Evolutionary conservation across 2,888 invertebrate genomes (phyloP).

Genomic region (Hypomecis atomaria): DNA sequence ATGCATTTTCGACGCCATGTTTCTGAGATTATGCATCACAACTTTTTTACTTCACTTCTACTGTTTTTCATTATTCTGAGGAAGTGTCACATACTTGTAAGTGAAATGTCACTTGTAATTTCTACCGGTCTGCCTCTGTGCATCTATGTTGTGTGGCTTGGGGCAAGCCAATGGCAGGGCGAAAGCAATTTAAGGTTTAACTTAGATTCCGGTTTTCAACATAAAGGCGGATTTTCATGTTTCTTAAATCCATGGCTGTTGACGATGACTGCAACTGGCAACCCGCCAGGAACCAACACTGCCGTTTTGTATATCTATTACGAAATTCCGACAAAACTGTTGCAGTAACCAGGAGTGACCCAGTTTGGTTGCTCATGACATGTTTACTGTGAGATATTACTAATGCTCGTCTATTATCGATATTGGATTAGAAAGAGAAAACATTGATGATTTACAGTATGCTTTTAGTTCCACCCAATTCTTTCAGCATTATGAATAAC

Average conservation of each 20-base stretch:
- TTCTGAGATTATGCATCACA: too few species aligned
- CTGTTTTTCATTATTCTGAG: too few species aligned
- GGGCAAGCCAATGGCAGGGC: too few species aligned
- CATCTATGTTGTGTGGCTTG: too few species aligned
- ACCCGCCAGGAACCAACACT: constrained; percentile 60
- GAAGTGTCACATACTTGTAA: too few species aligned
- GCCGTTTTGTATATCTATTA: constrained; percentile 73
- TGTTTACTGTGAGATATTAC: constrained; percentile 45
- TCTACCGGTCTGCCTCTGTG: too few species aligned
- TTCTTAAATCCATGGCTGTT: not conserved
- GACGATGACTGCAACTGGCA: constrained; percentile 66
- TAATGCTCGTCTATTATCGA: constrained; percentile 40
- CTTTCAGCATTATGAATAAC: not conserved
- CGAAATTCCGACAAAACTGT: constrained; percentile 81
- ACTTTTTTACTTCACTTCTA: too few species aligned
- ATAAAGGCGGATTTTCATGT: too few species aligned
- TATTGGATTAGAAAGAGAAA: constrained; percentile 33
- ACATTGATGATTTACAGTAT: constrained; percentile 39
- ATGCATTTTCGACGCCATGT: too few species aligned
- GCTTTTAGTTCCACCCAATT: constrained; percentile 31
- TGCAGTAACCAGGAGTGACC: constrained; percentile 72
- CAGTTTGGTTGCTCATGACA: constrained; percentile 59
- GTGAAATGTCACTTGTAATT: too few species aligned
- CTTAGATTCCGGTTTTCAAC: too few species aligned
- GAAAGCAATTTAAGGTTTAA: too few species aligned